Evolutionary conservation across 2,797 vertebrate species (phyloP).

Genomic region (Scyliorhinus canicula): DNA sequence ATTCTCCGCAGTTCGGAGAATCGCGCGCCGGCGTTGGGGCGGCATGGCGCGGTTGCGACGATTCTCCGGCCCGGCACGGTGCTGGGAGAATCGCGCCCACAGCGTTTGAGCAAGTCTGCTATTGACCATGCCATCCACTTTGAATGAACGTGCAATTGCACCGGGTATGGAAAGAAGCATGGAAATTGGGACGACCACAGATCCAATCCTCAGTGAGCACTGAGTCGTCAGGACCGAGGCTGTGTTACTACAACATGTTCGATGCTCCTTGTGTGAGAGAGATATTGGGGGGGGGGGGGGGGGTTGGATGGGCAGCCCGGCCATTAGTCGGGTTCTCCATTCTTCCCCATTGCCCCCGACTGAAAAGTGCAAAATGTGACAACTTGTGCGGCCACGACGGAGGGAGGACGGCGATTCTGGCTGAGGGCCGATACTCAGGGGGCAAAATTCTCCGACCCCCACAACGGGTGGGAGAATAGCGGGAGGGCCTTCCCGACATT

Average conservation of each 20-base stretch:
- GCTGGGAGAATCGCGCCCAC: no score
- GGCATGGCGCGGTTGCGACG: no score
- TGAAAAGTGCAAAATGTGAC: background rate
- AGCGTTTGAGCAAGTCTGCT: background rate
- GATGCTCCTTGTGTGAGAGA: background rate
- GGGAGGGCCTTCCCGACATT: no score
- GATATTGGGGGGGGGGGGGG: no score
- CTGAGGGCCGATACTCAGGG: background rate
- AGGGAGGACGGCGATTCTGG: background rate
- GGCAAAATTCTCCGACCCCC: no score
- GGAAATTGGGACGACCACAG: background rate
- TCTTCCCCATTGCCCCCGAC: background rate
- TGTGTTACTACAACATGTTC: background rate
- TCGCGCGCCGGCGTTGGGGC: no score
- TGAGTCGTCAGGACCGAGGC: background rate
- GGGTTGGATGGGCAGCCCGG: no score
- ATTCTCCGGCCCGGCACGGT: no score
- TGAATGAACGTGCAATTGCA: background rate
- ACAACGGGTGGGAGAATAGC: no score
- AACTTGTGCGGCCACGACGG: background rate
- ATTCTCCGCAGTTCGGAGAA: no score
- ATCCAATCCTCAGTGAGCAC: background rate
- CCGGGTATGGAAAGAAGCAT: background rate
- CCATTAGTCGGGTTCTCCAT: no score
- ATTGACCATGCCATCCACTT: background rate